phyloP scores from a whole-genome alignment of 1,140 invertebrate genomes.

The Zaprionus inermis region DNA sequence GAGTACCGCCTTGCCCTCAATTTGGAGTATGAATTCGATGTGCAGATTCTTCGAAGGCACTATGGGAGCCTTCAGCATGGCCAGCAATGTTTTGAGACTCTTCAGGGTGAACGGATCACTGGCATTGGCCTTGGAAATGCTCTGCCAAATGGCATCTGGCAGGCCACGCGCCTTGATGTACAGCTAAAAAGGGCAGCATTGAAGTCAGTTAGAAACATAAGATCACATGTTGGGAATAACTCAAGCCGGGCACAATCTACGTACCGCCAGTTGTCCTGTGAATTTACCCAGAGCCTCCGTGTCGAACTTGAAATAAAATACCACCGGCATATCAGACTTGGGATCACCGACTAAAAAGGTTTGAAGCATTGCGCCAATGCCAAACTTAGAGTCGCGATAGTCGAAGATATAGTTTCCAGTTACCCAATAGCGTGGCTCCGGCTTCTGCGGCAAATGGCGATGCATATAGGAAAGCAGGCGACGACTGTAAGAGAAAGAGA shows the following conservation, averaged over 20 bases:
- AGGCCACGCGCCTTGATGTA: slow-evolving; percentile 86
- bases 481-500: slow-evolving; percentile 79
- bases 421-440: slow-evolving; percentile 85
- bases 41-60: slow-evolving; percentile 84
- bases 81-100: slow-evolving; percentile 85
- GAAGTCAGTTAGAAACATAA: not conserved
- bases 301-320: slow-evolving; percentile 86
- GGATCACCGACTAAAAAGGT: slow-evolving; percentile 87
- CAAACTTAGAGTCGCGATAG: slow-evolving; percentile 86
- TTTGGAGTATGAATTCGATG: slow-evolving; percentile 86
- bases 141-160: slow-evolving; percentile 76
- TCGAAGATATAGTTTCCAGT: slow-evolving; percentile 88
- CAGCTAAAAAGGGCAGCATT: slow-evolving; percentile 72
- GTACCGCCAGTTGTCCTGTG: slow-evolving; percentile 86
- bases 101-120: slow-evolving; percentile 83
- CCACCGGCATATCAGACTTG: slow-evolving; percentile 86
- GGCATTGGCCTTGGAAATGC: slow-evolving; percentile 72
- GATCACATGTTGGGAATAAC: too few relatives aligned
- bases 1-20: slow-evolving; percentile 86
- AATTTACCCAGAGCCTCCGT: slow-evolving; percentile 86
- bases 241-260: too few relatives aligned
- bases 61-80: slow-evolving; percentile 85
- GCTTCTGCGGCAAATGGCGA: slow-evolving; percentile 85
- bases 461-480: slow-evolving; percentile 87
- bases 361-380: slow-evolving; percentile 87